Evolutionary conservation across 2,797 vertebrate genomes (phyloP).

Genomic region (Oryzias sinensis): DNA sequence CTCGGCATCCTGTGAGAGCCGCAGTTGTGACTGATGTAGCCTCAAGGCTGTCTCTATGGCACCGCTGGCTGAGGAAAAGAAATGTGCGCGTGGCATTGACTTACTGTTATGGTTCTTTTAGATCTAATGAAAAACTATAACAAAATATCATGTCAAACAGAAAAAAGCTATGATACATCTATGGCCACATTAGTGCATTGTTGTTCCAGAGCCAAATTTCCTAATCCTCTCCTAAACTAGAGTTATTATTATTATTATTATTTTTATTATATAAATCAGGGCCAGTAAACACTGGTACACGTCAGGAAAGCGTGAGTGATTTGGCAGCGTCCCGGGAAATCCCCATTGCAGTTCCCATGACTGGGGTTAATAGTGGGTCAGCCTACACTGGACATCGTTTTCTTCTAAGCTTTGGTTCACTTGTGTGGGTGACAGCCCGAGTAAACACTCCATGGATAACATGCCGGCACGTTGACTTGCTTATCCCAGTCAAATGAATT

Average conservation of each 20-base stretch:
- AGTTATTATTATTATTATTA: slow-evolving; percentile 5
- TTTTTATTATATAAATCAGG: background rate
- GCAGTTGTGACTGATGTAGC: slow-evolving; percentile 8
- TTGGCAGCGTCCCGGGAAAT: slow-evolving; percentile 21
- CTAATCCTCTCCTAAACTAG: slow-evolving; percentile 9
- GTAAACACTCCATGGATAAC: slow-evolving; percentile 22
- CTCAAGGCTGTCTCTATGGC: background rate
- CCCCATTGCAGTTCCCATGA: slow-evolving; percentile 10
- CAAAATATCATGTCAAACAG: background rate
- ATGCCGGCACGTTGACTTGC: slow-evolving; percentile 16
- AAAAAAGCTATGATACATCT: background rate
- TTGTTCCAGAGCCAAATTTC: background rate
- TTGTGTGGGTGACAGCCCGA: slow-evolving; percentile 13
- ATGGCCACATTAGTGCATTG: background rate
- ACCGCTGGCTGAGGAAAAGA: background rate
- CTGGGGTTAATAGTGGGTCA: slow-evolving; percentile 14
- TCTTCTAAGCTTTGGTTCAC: slow-evolving; percentile 1
- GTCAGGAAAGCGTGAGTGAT: slow-evolving; percentile 1
- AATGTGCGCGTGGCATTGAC: background rate
- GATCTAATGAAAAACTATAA: background rate
- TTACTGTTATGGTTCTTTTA: background rate
- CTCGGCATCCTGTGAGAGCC: background rate
- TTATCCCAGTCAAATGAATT: slow-evolving; percentile 4
- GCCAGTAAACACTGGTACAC: slow-evolving; percentile 1
- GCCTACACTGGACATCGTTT: slow-evolving; percentile 15